Evolutionary conservation across 2,113 vertebrate species (phyloP), one percentile per base, ranked within the genome.

Genomic region (Coptodon rendalli): DNA sequence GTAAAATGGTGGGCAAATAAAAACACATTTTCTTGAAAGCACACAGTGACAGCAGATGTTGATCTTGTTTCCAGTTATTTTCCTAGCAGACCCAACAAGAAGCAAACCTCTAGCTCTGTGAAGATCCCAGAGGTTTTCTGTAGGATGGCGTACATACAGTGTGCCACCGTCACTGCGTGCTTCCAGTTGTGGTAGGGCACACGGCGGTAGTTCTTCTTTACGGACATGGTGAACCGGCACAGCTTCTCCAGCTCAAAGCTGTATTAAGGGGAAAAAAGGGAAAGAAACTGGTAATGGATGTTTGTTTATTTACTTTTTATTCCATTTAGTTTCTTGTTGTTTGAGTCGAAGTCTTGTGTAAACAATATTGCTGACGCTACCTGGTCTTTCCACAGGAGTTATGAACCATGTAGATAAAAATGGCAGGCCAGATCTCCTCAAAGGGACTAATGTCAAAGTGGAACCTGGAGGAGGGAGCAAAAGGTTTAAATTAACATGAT

Each of bases 141-240:
- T 24, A 99, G 96, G 61, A 99, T 99, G 92, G 96, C 97, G 2
- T 98, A 99, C 99, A 99, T 99, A 94, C 99, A 99, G 94, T 99
- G 99, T 1, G 97, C 98, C 43, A 99, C 99, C 0, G 98, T 99
- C 86, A 99, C 97, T 0, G 99, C 99, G 1, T 99, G 99, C 89
- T 99, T 99, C 99, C 99, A 99, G 95, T 99, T 99, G 97, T 99
- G 99, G 91, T 99, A 99, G n/a, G 99, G 99, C 81, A 99, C 99
- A 14, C 99, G 97, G 6, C 99, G 96, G 92, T 99, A 99, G 92
- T 99, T 99, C 93, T 99, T 99, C 94, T 98, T 97, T 73, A 99
- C 99, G 1, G 99, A 99, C 99, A 99, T 99, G 27, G 98, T 99
- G 84, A 99, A 99, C 27, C 98, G 97, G 87, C 99, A 99, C 24